These are phyloP conservation scores for Sebastes cheni DNA, from an alignment of 2,797 vertebrate genomes.

Conservation along the genomic window DNA sequence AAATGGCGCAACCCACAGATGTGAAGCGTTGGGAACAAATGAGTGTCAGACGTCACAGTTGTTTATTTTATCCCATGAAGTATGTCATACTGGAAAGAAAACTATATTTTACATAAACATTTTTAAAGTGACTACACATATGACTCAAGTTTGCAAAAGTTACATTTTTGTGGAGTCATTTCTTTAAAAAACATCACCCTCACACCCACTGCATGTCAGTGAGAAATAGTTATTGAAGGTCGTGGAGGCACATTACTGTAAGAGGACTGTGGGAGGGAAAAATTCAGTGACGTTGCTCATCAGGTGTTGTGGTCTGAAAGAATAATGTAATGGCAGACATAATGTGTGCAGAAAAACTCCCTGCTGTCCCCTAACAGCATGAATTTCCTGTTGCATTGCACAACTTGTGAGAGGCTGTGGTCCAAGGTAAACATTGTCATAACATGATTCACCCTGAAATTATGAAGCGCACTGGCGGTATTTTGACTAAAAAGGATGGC, in stretches of 20 bases:
- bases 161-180: neutral
- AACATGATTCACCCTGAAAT: conserved; percentile 47
- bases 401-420: conserved; percentile 22
- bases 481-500: neutral
- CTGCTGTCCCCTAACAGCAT: neutral
- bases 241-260: neutral
- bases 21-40: neutral
- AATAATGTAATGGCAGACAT: neutral
- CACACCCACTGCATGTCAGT: neutral
- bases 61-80: neutral
- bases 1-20: neutral
- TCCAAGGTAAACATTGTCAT: conserved; percentile 43
- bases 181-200: neutral
- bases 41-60: neutral
- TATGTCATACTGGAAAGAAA: neutral
- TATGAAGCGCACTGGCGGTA: neutral
- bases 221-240: neutral
- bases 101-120: neutral
- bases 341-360: conserved; percentile 23
- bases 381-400: conserved; percentile 49
- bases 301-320: neutral
- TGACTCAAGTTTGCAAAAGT: neutral
- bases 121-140: neutral
- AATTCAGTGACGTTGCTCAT: neutral
- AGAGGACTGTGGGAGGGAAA: neutral